Base-by-base conservation (phyloP, 2,113 vertebrate species). In the Prunella himalayana region DNA sequence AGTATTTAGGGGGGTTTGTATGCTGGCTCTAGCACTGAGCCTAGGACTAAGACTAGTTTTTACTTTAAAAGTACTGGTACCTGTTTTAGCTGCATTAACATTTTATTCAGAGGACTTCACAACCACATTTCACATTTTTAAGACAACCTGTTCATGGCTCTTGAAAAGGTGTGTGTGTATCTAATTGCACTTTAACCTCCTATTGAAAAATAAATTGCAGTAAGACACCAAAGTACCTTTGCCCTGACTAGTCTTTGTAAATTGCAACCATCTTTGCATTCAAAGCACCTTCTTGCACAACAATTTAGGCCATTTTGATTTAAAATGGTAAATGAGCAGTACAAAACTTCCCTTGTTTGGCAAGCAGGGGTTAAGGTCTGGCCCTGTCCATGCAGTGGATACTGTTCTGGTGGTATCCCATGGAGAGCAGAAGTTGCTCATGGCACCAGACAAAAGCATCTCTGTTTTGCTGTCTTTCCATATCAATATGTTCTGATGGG, bases 1-100 rank as follows among this genome's bases (percentile, higher is more conserved):
- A 22, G 1, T 44, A 0, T 45, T 64, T 70, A 18, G 1, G 20
- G 13, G 7, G 1, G 3, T 23, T 63, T 68, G 7, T 61, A 33
- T 61, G 13, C 17, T 77, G 35, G 44, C 63, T 75, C 8, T 31
- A 78, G 33, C 44, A 13, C 2, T 54, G 9, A 73, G 53, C 27
- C 5, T 72, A 61, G 23, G 19, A 37, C 45, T 80, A 70, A 50
- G 30, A 39, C 10, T 50, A 51, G 9, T 24, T 76, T 56, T 50
- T 49, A 13, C 42, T 92, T 82, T 57, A 30, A 10, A 79, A 56
- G 15, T 25, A 10, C 15, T 76, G 5, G 37, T 80, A 27, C n/a
- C 21, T 54, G 13, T 30, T 82, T n/a, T 70, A 75, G 11, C 14
- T 59, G 24, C 37, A 33, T 72, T 70, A 47, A 15, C 4, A 1